These are phyloP conservation scores for Stegodyphus dumicola DNA, from an alignment of 1,140 invertebrate genomes.

Conservation along the genomic window DNA sequence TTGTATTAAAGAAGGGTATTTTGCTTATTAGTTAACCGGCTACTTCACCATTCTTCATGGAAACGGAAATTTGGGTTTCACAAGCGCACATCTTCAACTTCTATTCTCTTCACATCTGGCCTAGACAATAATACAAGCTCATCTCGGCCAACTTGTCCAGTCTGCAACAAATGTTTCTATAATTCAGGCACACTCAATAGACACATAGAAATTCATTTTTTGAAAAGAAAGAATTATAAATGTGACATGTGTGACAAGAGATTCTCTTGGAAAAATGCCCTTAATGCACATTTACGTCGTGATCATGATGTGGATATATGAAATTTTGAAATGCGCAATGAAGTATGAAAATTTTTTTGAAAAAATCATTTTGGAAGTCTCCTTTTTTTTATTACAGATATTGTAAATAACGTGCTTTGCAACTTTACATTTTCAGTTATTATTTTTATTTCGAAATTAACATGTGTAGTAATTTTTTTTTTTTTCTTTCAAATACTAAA, in stretches of 20 bases:
- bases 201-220: conserved; percentile 60
- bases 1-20: conserved; percentile 26
- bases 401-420: no score
- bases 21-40: conserved; percentile 32
- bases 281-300: conserved; percentile 53
- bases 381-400: no score
- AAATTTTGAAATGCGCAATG: neutral
- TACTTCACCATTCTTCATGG: conserved; percentile 18
- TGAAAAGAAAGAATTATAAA: conserved; percentile 54
- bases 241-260: conserved; percentile 57
- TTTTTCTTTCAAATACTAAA: no score
- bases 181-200: conserved; percentile 63
- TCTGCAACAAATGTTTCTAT: conserved; percentile 63
- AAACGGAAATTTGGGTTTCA: conserved; percentile 18
- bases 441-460: no score
- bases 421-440: no score
- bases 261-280: conserved; percentile 59
- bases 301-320: conserved; percentile 44
- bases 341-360: no score
- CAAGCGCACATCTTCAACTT: conserved; percentile 2
- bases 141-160: conserved; percentile 58
- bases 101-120: neutral
- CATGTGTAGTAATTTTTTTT: no score
- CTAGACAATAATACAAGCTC: conserved; percentile 14
- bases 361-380: no score